Conservation (phyloP, 2,113 vertebrate genomes). For the Sphyrna mokarran region DNA sequence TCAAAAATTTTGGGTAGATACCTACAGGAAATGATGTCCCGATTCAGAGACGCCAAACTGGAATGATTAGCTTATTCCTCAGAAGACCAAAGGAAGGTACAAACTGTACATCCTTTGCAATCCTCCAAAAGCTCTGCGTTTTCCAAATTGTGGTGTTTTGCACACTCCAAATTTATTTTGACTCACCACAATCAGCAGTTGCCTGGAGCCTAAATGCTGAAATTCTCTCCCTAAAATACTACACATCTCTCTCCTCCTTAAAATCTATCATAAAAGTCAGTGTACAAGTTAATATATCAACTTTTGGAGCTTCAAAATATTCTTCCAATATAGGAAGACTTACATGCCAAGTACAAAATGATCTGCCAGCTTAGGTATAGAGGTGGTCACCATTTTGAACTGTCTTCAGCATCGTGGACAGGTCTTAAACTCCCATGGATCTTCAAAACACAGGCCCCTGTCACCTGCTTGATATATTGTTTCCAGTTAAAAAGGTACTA, state of each 20-base stretch:
- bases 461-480: no score
- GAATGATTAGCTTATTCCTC: neutral
- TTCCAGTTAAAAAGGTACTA: no score
- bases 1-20: neutral
- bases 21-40: neutral
- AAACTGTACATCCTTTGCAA: neutral
- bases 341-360: no score
- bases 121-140: neutral
- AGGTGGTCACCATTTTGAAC: no score
- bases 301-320: no score
- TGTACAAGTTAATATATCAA: no score
- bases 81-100: neutral
- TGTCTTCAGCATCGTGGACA: no score
- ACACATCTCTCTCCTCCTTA: neutral
- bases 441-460: no score
- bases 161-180: neutral
- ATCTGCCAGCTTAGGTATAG: no score
- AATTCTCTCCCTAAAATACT: neutral
- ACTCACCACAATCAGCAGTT: neutral
- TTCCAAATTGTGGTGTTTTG: neutral
- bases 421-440: no score
- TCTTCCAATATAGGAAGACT: no score
- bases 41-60: neutral
- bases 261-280: neutral
- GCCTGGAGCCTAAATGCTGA: neutral